Evolutionary conservation across 2,113 vertebrate species (phyloP).

Genomic region (Oryzias melastigma): DNA sequence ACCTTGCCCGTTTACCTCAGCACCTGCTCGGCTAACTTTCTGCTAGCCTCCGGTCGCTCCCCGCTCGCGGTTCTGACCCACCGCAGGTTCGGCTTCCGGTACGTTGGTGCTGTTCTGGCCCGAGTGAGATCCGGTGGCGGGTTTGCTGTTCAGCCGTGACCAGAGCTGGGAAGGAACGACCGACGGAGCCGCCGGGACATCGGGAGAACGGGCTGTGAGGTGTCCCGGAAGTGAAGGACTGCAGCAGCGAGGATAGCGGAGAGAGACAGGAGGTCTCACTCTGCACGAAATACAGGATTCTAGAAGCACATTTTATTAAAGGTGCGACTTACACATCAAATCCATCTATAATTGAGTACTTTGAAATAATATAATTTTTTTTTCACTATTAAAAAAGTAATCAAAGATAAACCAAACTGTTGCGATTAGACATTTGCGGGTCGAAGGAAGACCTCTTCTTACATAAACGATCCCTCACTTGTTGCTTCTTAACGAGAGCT

Average conservation of each 20-base stretch:
- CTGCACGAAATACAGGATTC: not conserved
- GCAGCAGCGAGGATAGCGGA: not conserved
- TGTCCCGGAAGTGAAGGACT: slow-evolving; percentile 22
- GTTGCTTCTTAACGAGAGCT: too few species aligned
- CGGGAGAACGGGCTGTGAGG: slow-evolving; percentile 2
- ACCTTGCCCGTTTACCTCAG: slow-evolving; percentile 14
- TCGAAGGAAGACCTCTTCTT: too few species aligned
- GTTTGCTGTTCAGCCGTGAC: not conserved
- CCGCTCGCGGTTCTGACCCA: not conserved
- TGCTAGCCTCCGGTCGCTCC: slow-evolving; percentile 31
- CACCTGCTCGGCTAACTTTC: slow-evolving; percentile 8
- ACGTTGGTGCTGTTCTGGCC: too few species aligned
- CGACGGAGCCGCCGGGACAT: slow-evolving; percentile 10
- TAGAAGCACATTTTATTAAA: too few species aligned
- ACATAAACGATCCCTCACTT: too few species aligned
- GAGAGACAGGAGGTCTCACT: slow-evolving; percentile 15
- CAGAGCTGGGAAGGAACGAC: not conserved
- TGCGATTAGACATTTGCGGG: too few species aligned
- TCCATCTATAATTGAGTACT: too few species aligned
- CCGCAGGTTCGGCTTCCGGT: slow-evolving; percentile 3
- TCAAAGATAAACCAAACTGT: too few species aligned
- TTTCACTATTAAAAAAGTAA: too few species aligned
- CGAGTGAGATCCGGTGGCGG: not conserved
- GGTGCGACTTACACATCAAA: rapidly evolving
- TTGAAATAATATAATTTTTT: too few species aligned